Evolutionary conservation across 2,797 vertebrate genomes (phyloP).

Genomic region (Thripadectes ignobilis): DNA sequence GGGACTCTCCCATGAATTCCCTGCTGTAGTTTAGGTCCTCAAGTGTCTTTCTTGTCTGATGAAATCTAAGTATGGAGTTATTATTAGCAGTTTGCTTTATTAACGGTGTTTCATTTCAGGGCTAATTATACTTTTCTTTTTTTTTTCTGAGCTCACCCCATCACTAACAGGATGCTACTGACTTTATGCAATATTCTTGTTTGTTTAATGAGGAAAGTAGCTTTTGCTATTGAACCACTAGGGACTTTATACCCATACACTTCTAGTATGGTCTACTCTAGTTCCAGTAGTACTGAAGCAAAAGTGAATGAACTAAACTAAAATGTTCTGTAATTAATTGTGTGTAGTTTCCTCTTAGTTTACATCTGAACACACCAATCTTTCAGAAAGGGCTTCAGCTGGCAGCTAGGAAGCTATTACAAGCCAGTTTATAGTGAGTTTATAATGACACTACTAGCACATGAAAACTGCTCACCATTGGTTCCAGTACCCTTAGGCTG

Average conservation of each 20-base stretch:
- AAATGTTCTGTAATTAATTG: background rate
- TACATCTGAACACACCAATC: background rate
- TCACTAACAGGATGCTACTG: background rate
- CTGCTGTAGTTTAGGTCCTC: background rate
- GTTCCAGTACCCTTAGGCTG: background rate
- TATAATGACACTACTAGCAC: background rate
- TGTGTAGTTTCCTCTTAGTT: background rate
- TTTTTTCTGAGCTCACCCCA: background rate
- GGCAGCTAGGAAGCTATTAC: background rate
- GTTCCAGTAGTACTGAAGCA: background rate
- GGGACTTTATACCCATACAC: background rate
- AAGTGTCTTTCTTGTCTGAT: background rate
- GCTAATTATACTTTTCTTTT: background rate
- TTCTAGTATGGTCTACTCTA: background rate
- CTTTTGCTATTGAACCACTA: background rate
- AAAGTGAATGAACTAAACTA: background rate
- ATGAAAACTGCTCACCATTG: background rate
- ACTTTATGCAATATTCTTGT: background rate
- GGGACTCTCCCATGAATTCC: background rate
- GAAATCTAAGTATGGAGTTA: background rate
- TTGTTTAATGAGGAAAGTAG: background rate
- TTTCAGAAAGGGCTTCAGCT: background rate
- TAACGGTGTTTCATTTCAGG: background rate
- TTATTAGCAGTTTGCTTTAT: background rate
- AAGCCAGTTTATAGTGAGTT: background rate